Conservation (phyloP, 1,140 invertebrate species). For the Drosophila yakuba region DNA sequence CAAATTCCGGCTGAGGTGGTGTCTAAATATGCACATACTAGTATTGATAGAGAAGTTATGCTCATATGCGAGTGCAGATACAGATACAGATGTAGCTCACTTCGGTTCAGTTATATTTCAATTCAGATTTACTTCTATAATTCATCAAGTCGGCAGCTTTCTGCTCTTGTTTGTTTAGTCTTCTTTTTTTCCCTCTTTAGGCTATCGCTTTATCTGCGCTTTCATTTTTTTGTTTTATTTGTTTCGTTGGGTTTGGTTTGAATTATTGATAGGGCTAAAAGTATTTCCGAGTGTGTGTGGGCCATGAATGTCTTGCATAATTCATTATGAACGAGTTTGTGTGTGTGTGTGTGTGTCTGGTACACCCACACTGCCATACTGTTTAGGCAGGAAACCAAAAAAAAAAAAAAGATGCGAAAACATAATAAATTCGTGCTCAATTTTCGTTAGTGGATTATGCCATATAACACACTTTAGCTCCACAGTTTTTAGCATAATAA, state of each 20-base stretch:
- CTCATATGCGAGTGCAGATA: constrained; percentile 1
- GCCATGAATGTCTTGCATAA: constrained; percentile 73
- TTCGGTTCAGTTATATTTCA: constrained; percentile 70
- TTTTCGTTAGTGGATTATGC: constrained; percentile 83
- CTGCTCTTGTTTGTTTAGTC: constrained; percentile 12
- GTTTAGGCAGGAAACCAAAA: constrained; percentile 60
- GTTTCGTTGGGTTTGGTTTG: constrained; percentile 63
- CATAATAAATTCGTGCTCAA: constrained; percentile 82
- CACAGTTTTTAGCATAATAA: constrained; percentile 80
- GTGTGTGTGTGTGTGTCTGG: constrained; percentile 7
- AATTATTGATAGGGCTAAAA: constrained; percentile 77
- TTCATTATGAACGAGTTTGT: constrained; percentile 66
- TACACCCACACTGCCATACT: constrained; percentile 25
- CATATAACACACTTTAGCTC: constrained; percentile 79
- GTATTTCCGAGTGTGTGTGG: constrained; percentile 31
- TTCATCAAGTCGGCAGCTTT: constrained; percentile 70
- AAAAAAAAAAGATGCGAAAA: constrained; percentile 48
- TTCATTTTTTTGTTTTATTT: constrained; percentile 30
- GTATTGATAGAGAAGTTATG: constrained; percentile 31
- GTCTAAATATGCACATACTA: constrained; percentile 31
- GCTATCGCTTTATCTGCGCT: constrained; percentile 11
- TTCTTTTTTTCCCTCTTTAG: background rate
- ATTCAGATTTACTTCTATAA: constrained; percentile 80
- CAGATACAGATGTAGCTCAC: constrained; percentile 9
- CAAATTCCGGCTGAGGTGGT: constrained; percentile 22